Conservation (phyloP, 1,140 invertebrate species). For the Drosophila teissieri region DNA sequence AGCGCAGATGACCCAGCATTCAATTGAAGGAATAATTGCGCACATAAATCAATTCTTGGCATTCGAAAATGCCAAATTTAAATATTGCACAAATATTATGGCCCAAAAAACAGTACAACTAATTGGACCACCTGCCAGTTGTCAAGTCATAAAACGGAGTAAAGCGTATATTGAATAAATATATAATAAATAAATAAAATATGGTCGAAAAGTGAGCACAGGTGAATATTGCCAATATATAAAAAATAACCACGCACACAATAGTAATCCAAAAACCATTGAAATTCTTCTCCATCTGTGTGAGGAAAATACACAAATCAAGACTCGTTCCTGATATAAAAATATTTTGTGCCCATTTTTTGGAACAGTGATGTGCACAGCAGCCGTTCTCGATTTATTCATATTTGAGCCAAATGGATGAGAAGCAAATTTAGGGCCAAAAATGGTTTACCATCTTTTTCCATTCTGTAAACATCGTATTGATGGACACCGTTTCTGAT, state of each 20-base stretch:
- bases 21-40: conserved; percentile 61
- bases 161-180: conserved; percentile 47
- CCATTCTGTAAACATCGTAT: conserved; percentile 45
- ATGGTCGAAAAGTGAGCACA: conserved; percentile 48
- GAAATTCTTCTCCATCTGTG: conserved; percentile 11
- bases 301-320: conserved; percentile 13
- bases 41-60: conserved; percentile 62
- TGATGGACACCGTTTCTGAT: conserved; percentile 71
- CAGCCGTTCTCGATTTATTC: conserved; percentile 31
- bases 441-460: conserved; percentile 13
- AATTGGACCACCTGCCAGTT: conserved; percentile 65
- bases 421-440: conserved; percentile 23
- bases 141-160: conserved; percentile 54
- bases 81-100: conserved; percentile 31
- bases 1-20: conserved; percentile 36
- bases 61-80: conserved; percentile 49
- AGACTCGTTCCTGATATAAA: conserved; percentile 19
- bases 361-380: conserved; percentile 34
- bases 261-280: conserved; percentile 34
- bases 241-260: conserved; percentile 27
- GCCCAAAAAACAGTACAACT: conserved; percentile 51
- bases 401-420: conserved; percentile 16
- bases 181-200: conserved; percentile 42
- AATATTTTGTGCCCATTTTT: conserved; percentile 38
- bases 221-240: conserved; percentile 44